Percentiles rank a stretch among this genome's conserved stretches.
phyloP scores from a whole-genome alignment of 2,888 invertebrate species.

The Erebia epiphron region DNA sequence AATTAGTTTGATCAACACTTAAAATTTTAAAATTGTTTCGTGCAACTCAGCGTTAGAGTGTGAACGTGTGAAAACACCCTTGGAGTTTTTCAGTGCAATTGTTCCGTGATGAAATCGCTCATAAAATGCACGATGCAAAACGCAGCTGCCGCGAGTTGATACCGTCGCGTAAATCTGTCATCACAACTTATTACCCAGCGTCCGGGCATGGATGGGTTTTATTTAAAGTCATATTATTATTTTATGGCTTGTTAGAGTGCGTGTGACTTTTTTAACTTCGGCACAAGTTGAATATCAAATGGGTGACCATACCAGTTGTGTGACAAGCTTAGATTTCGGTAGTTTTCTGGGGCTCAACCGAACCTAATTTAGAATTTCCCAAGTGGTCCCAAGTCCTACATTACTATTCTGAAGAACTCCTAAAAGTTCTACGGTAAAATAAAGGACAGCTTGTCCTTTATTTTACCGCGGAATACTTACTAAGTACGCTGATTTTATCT shows the following conservation, averaged over 20 bases:
- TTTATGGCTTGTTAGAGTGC: neutral
- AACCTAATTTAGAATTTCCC: no score
- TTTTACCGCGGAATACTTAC: no score
- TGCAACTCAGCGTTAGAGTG: no score
- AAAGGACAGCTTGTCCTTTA: no score
- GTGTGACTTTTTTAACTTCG: neutral
- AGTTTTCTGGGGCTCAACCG: neutral
- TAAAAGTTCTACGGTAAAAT: no score
- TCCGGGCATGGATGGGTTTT: constrained; percentile 25
- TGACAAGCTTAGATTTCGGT: neutral
- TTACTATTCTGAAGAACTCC: no score
- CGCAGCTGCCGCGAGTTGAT: constrained; percentile 52
- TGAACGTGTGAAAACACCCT: neutral
- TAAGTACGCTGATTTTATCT: no score
- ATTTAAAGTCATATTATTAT: constrained; percentile 16
- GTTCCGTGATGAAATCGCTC: constrained; percentile 53
- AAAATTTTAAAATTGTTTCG: no score
- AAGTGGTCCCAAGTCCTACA: no score
- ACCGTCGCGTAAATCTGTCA: constrained; percentile 53
- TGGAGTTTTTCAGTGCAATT: constrained; percentile 41
- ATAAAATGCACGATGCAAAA: constrained; percentile 49
- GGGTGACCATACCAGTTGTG: neutral
- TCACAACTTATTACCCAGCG: constrained; percentile 38
- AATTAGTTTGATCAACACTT: no score
- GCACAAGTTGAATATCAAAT: neutral